Conservation (phyloP, 1,140 invertebrate species). For the Heliothis virescens region DNA sequence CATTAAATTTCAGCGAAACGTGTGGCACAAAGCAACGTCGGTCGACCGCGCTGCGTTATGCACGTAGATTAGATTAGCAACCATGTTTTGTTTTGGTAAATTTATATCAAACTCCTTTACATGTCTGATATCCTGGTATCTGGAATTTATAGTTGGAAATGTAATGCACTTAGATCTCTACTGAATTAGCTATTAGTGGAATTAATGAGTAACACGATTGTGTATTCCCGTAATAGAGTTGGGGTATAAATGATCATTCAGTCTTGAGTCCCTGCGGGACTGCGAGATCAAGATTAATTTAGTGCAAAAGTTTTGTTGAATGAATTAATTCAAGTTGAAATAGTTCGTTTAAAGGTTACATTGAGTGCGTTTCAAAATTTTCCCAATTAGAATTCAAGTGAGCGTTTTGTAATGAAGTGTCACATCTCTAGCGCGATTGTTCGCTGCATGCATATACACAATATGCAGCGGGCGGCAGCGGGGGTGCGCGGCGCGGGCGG, state of each 20-base stretch:
- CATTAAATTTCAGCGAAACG: conserved; percentile 74
- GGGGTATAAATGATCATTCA: background rate
- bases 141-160: conserved; percentile 26
- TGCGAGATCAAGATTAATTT: conserved; percentile 12
- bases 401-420: conserved; percentile 44
- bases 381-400: conserved; percentile 34
- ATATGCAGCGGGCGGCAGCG: conserved; percentile 47
- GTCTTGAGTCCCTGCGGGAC: background rate
- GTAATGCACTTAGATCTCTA: conserved; percentile 16
- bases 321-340: conserved; percentile 23
- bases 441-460: conserved; percentile 43
- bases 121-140: conserved; percentile 42
- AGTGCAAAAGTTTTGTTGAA: background rate
- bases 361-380: conserved; percentile 10
- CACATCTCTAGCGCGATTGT: conserved; percentile 49
- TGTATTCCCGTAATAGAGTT: background rate
- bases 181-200: conserved; percentile 18
- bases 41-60: conserved; percentile 45
- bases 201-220: background rate
- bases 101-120: conserved; percentile 31
- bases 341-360: background rate
- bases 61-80: conserved; percentile 58
- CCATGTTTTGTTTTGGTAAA: conserved; percentile 45
- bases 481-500: conserved; percentile 20
- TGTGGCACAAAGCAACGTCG: conserved; percentile 61